Evolutionary conservation across 2,888 invertebrate species (phyloP), one percentile per base, ranked within the genome.

Genomic region (Orchesella flavescens): DNA sequence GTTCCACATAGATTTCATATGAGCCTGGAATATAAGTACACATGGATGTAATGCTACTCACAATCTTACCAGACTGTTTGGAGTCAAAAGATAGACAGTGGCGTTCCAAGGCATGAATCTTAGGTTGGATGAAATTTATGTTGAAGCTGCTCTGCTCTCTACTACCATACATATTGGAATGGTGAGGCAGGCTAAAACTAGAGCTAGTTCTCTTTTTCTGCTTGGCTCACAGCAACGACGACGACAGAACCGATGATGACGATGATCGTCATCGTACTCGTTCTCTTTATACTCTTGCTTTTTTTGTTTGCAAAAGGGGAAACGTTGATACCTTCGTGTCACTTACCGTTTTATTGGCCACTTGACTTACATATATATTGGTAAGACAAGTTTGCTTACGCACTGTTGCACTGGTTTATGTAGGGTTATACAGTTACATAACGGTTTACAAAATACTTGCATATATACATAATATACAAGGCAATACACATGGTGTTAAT

Each of bases 1-100:
- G 21, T 19, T 10, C 9, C 21, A 17, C 9, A 46, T n/a, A 17
- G 44, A 46, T 68, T 49, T 21, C 46, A 7, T 15, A 49, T 5
- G 23, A 69, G 12, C 12, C n/a, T 15, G 44, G n/a, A n/a, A 10
- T 17, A 44, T 44, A 17, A 12, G 4, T 4, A 7, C 3, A 34
- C 34, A 7, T 34, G 34, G 34, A 2, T 34, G 34, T 34, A 34
- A 34, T 34, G 34, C 34, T 34, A 34, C 34, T 34, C 34, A 24
- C 71, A 75, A 53, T 53, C 65, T 53, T 81, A 68, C 80, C 80
- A 81, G 80, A 81, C 80, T 81, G 80, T 81, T 81, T 81, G 80
- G 80, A 81, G 80, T 66, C 74, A 68, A 61, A 34, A 15, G 74
- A 17, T n/a, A 53, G 59, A 43, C 46, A 68, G 68, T 17, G 66